Evolutionary conservation across 1,140 invertebrate species (phyloP), one percentile per base, ranked within the genome.

Genomic region (Trichogramma pretiosum): DNA sequence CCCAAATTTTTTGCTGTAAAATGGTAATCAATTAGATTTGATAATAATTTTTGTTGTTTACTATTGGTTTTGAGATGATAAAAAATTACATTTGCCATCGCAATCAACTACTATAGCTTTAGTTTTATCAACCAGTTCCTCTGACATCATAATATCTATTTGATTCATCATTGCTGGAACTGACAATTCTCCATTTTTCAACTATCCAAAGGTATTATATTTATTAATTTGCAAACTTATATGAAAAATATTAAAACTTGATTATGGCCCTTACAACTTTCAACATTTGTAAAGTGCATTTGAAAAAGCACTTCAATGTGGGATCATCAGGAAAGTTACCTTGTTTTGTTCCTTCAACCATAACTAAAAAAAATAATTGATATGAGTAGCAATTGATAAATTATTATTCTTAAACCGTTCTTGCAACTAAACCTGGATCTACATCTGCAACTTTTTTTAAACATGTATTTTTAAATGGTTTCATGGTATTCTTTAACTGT

Each of bases 201-300:
- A 33, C 58, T 60, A 37, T 10, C n/a, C 2, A 36, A 17, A 3
- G 21, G n/a, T 2, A 40, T 14, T 22, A 14, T 33, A 22, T 28
- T 28, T 28, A 11, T 28, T 28, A 28, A 28, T 28, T 28, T 28
- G 24, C 24, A 28, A 28, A 28, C 5, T 28, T 11, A 5, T 7
- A 11, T 28, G 11, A 28, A 28, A 28, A 11, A 35, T 28, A 16
- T 13, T 33, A n/a, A n/a, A n/a, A n/a, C n/a, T n/a, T n/a, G n/a
- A n/a, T n/a, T n/a, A n/a, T n/a, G n/a, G n/a, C n/a, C 50, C 54
- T 57, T 23, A 48, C 56, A 22, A 52, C 21, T 50, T 54, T 50
- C 39, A 56, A 35, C 47, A 56, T 45, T 22, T 22, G 14, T 41
- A 58, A 39, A 9, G 50, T 22, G 21, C 56, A 58, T 34, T 45